phyloP scores from a whole-genome alignment of 2,797 vertebrate genomes.

The Aeoliscus strigatus region DNA sequence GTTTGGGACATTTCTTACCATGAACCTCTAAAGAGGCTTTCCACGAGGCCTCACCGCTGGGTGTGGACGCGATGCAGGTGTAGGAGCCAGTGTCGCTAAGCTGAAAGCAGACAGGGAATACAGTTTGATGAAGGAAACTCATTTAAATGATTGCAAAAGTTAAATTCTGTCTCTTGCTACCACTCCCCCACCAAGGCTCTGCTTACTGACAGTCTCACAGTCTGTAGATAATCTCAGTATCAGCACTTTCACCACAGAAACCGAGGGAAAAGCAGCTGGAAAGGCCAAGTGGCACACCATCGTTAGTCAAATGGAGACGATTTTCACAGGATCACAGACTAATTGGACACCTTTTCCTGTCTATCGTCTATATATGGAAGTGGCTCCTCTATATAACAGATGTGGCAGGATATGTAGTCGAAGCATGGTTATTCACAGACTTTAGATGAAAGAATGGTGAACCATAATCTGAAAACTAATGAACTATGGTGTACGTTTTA shows the following conservation, averaged over 20 bases:
- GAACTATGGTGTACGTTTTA: no score
- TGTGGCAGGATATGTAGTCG: constrained; percentile 13
- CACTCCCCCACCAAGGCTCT: constrained; percentile 13
- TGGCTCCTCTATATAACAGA: constrained; percentile 22
- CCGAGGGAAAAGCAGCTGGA: constrained; percentile 45
- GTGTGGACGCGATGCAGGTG: constrained; percentile 91
- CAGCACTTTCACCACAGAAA: constrained; percentile 40
- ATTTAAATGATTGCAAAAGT: constrained; percentile 26
- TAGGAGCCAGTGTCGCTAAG: constrained; percentile 92
- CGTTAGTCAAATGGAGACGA: constrained; percentile 52
- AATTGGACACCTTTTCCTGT: constrained; percentile 50
- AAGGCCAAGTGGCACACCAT: constrained; percentile 46
- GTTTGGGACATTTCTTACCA: constrained; percentile 79
- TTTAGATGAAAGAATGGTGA: no score
- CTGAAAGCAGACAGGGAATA: constrained; percentile 58
- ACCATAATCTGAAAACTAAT: no score
- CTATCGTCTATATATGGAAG: constrained; percentile 17
- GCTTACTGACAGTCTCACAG: constrained; percentile 48
- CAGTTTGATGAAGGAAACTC: constrained; percentile 34
- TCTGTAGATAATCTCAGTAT: constrained; percentile 50
- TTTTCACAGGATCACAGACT: constrained; percentile 49
- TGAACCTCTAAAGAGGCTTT: constrained; percentile 93
- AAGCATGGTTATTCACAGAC: no score
- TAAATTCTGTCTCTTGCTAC: constrained; percentile 2
- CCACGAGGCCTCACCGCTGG: constrained; percentile 95